Evolutionary conservation across 2,888 invertebrate species (phyloP).

Genomic region (Punctoribates punctum): DNA sequence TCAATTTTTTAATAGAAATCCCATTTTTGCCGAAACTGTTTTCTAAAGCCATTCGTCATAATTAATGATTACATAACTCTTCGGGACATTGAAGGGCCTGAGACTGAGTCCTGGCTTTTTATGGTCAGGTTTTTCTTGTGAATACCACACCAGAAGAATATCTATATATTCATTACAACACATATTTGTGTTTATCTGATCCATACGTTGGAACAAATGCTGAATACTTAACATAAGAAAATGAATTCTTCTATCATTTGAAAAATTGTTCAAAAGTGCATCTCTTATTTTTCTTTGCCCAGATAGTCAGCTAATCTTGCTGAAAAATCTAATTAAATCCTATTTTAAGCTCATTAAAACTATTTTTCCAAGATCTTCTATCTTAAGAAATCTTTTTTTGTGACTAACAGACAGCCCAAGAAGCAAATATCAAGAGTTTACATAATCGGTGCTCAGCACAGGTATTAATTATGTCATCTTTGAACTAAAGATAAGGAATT

Average conservation of each 20-base stretch:
- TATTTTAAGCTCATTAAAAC: slow-evolving; percentile 15
- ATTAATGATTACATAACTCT: not conserved
- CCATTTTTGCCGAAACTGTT: no score
- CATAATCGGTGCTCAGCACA: not conserved
- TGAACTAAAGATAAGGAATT: not conserved
- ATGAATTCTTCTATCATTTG: no score
- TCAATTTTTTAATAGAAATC: no score
- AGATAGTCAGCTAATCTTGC: not conserved
- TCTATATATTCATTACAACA: no score
- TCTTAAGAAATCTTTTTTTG: not conserved
- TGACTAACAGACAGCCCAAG: not conserved
- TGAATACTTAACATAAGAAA: no score
- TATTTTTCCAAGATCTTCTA: not conserved
- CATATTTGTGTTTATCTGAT: no score
- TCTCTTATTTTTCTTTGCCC: no score
- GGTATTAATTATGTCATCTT: slow-evolving; percentile 17
- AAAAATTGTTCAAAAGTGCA: no score
- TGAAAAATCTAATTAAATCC: slow-evolving; percentile 19
- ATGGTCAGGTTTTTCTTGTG: no score
- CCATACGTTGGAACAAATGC: no score
- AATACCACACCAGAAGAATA: no score
- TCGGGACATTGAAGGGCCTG: not conserved
- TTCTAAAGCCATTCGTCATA: not conserved
- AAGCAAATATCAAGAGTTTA: not conserved
- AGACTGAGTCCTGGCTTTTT: no score